Evolutionary conservation across 2,797 vertebrate species (phyloP), one percentile per base, ranked within the genome.

Genomic region (Adelosebastes latens): DNA sequence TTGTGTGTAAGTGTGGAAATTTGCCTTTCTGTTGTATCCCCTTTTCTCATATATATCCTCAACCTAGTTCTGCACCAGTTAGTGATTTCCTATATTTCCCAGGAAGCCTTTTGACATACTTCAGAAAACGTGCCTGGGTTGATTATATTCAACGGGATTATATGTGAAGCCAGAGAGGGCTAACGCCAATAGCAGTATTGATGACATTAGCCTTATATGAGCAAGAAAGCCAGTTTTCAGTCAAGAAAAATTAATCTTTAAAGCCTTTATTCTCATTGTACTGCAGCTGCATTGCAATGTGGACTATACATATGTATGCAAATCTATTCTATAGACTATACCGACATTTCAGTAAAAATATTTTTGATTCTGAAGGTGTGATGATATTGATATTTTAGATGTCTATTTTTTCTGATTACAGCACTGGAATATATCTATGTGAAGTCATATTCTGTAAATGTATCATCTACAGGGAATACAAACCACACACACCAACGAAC

Each of bases 51-150:
- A 74, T 65, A 75, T 39, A 72, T 66, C 32, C 72, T 82, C 74
- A 67, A 13, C 77, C 52, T 39, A 59, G 42, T 62, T 77, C 52
- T 60, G 71, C 75, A 60, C 67, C 63, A 87, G 56, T 55, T 85
- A 89, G 73, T 59, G 78, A 89, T 87, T 89, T 90, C 75, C 81
- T 76, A 80, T 88, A 88, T 90, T 89, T 91, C 80, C 71, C 84
- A 86, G 68, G 68, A 86, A 81, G 61, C 67, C 52, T 65, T 87
- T 83, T 22, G 14, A 84, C 55, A 22, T 59, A 53, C 22, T 69
- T 65, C 32, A 72, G 39, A 80, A 79, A 83, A 83, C 12, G 18
- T 81, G 52, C 27, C 52, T 53, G 31, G 27, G 63, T 66, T 64
- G 58, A 56, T 81, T 80, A 61, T 49, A 60, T 71, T 66, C 61